Percentiles rank a stretch among this genome's conserved stretches.
Conservation (phyloP, 2,888 invertebrate genomes). For the Hydriomena furcata region DNA sequence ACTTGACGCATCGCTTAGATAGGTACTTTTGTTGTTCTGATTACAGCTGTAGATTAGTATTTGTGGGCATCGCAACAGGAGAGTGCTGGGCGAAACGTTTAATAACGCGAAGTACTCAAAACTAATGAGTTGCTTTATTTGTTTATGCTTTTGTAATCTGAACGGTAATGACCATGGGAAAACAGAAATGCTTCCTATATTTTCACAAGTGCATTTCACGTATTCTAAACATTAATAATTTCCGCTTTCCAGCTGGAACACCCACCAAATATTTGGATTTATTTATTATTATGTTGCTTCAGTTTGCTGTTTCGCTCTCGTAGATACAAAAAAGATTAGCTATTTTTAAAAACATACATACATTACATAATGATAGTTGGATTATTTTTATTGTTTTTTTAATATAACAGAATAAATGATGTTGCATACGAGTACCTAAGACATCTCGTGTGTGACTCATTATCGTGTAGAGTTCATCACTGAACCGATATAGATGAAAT, state of each 20-base stretch:
- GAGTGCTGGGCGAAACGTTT: constrained; percentile 12
- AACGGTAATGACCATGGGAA: constrained; percentile 10
- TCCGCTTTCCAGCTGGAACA: not conserved
- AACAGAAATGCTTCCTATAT: constrained; percentile 9
- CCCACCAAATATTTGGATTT: not conserved
- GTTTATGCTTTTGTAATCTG: constrained; percentile 14
- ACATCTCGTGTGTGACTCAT: constrained; percentile 10
- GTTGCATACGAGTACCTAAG: no score
- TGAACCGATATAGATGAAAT: constrained; percentile 20
- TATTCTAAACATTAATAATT: not conserved
- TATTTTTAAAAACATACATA: no score
- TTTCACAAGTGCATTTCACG: constrained; percentile 16
- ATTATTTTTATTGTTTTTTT: no score
- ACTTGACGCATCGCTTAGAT: no score
- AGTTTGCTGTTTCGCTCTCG: no score
- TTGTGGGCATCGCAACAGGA: constrained; percentile 5
- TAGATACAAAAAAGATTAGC: no score
- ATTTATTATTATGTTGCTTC: no score
- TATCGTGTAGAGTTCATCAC: constrained; percentile 1
- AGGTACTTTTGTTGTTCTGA: no score
- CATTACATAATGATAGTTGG: no score
- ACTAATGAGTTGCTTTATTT: constrained; percentile 21
- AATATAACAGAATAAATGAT: no score
- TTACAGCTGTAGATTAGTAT: no score
- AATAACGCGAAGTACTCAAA: constrained; percentile 17